These are phyloP conservation scores for Nebria brevicollis DNA, from an alignment of 2,888 invertebrate genomes.

Conservation along the genomic window DNA sequence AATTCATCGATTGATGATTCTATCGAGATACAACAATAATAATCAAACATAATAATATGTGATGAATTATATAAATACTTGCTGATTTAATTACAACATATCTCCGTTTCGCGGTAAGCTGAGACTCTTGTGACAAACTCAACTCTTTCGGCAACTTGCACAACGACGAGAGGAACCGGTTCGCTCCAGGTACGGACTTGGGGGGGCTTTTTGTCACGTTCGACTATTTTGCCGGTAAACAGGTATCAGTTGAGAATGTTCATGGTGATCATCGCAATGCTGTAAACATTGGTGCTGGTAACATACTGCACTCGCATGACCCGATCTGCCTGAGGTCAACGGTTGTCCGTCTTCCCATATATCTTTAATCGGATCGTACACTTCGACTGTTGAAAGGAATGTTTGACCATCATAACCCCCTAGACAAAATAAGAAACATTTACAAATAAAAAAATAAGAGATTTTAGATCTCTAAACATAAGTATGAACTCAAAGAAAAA, in stretches of 20 bases:
- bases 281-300: slow-evolving; percentile 75
- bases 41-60: neutral
- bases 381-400: slow-evolving; percentile 87
- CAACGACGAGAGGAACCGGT: no score
- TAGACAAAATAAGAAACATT: slow-evolving; percentile 56
- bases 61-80: neutral
- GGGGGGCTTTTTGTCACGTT: slow-evolving; percentile 9
- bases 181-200: neutral
- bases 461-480: no score
- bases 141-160: neutral
- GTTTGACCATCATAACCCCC: slow-evolving; percentile 91
- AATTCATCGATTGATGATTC: neutral
- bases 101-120: neutral
- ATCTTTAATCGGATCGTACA: slow-evolving; percentile 83
- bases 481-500: no score
- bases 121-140: neutral
- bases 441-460: no score
- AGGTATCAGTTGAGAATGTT: slow-evolving; percentile 26
- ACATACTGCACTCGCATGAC: slow-evolving; percentile 91
- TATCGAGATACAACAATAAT: slow-evolving; percentile 1
- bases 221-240: slow-evolving; percentile 14
- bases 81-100: neutral
- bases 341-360: slow-evolving; percentile 81
- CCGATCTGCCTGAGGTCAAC: slow-evolving; percentile 87
- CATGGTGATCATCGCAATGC: slow-evolving; percentile 57